Base-by-base conservation (phyloP, 1,140 invertebrate species). In the Radopholus similis region DNA sequence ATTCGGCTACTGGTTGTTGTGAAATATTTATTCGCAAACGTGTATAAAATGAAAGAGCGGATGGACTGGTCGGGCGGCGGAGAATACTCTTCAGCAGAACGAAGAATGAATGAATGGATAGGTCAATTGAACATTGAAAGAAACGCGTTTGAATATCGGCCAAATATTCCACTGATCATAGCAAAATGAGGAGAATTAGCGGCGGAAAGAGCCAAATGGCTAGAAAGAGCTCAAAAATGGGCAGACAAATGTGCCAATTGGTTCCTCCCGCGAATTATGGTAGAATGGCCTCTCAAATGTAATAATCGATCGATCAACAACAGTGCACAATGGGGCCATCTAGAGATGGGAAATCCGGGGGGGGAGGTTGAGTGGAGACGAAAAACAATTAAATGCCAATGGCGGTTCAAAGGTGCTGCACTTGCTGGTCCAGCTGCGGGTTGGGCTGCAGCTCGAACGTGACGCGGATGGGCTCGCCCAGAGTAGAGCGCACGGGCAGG, bases 401-500 rank as follows among this genome's bases (percentile, higher is more conserved):
- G 15, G 6, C 26, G 44, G 18, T 2, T 51, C 47, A 51, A 51
- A 68, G 42, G 30, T 68, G 63, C 15, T 68, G 15, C 30, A 68
- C 44, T 26, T 70, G 40, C 23, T 47, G 28, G 47, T 70, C 68
- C 15, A 72, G 28, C 26, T 63, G 56, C n/a, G 70, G 70, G 21
- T 56, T 42, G 1, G 70, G 71, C 13, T 38, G 56, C 15, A 72
- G 40, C 32, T 72, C 70, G 40, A 72, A 64, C 23, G 70, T 72
- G 15, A 72, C 40, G 6, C 57, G 58, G 34, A 72, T 32, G 11
- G 70, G 69, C 42, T 73, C 35, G 35, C 28, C 11, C 8, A 72
- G 26, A 9, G 49, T 37, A 26, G 71, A 44, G 30, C 58, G 51
- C 37, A 72, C 70, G 2, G 70, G 70, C 37, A 72, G 47, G 34